Base-by-base conservation (phyloP, 2,797 vertebrate species). In the Crenichthys baileyi region DNA sequence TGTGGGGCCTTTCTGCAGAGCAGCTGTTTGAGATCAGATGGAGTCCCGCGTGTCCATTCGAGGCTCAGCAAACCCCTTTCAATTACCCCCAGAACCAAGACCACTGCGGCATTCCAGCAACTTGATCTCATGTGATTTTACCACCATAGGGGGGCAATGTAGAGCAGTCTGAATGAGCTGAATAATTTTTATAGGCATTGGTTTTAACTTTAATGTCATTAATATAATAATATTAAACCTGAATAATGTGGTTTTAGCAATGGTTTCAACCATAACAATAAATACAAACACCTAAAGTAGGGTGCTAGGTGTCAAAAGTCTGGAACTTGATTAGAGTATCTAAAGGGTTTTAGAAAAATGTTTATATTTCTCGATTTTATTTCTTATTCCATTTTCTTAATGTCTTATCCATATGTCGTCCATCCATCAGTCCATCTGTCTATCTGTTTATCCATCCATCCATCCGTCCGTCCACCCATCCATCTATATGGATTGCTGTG, bases 11-110 rank as follows among this genome's bases (percentile, higher is more conserved):
- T 90, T 92, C 91, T 93, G 90, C 79, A 55, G 26, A 92, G 92
- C 94, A 94, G 94, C 94, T 94, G 94, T 92, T 91, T 79, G 85
- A 92, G 90, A 93, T 94, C 93, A 93, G 90, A 91, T 90, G 87
- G 70, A 89, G 88, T 80, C 85, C 87, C 58, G 85, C 85, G 81
- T 91, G 90, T 92, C 88, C 90, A 89, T 87, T 82, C 39, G 79
- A 91, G 86, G 86, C 90, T 88, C 91, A 88, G 87, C 90, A 91
- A 93, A 90, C 86, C 89, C 41, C 90, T 82, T 78, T 72, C 90
- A 86, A 94, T 91, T 92, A 92, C 92, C 91, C 91, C 92, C 92
- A 94, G 90, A 92, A 92, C 84, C 86, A 83, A 89, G 91, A 94
- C 90, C 78, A 44, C 85, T 75, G 89, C 79, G 83, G 90, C 90